Percentiles rank a stretch among this genome's conserved stretches.
Conservation (phyloP, 2,888 invertebrate genomes). For the Nymphalis urticae region DNA sequence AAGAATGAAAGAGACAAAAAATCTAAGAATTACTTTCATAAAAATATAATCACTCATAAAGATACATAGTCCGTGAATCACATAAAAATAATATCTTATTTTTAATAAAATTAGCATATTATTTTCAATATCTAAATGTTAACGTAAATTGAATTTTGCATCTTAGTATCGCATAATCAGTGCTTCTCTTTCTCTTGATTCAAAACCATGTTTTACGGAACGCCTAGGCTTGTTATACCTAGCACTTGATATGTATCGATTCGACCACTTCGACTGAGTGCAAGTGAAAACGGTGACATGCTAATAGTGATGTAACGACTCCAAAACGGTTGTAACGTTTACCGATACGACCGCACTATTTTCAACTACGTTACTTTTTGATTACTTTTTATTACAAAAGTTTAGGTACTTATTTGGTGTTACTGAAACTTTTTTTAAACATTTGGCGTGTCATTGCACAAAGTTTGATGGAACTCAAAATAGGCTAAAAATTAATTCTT, state of each 20-base stretch:
- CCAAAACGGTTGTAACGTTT: conserved; percentile 15
- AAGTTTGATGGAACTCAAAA: neutral
- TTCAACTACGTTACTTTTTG: conserved; percentile 5
- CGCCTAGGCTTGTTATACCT: conserved; percentile 38
- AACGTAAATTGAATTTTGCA: neutral
- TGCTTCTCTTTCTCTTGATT: conserved; percentile 1
- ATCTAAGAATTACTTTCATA: neutral
- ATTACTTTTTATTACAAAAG: conserved; percentile 1
- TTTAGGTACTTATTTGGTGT: too few relatives aligned
- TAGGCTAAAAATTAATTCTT: neutral
- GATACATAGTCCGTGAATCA: too few relatives aligned
- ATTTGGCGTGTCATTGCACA: too few relatives aligned
- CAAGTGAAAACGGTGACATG: conserved; percentile 36
- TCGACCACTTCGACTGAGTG: conserved; percentile 43
- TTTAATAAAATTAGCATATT: too few relatives aligned
- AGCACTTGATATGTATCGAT: conserved; percentile 51
- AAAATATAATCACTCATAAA: neutral
- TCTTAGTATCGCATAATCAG: neutral
- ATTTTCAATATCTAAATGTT: too few relatives aligned
- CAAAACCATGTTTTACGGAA: neutral
- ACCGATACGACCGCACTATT: conserved; percentile 6
- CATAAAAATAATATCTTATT: too few relatives aligned
- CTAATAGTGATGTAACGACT: conserved; percentile 16
- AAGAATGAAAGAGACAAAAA: neutral
- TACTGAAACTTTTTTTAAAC: too few relatives aligned